Evolutionary conservation across 2,888 invertebrate genomes (phyloP).

Genomic region (Sycophila texana): DNA sequence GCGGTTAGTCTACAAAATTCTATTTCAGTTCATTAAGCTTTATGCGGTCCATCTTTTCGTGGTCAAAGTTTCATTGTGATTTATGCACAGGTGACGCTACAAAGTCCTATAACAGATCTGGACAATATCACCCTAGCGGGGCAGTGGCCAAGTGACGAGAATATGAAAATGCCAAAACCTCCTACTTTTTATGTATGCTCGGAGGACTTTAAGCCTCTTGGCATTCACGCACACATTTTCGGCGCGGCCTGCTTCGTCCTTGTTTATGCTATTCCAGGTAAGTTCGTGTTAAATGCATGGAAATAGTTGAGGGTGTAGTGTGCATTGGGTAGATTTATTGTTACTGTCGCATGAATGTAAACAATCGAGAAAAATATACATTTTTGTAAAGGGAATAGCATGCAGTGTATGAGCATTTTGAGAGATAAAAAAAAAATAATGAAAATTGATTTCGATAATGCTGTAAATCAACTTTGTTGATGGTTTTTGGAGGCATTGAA

Average conservation of each 20-base stretch:
- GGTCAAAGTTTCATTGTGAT: neutral
- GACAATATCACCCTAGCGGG: conserved; percentile 62
- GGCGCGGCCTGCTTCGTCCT: conserved; percentile 84
- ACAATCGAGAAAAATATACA: no score
- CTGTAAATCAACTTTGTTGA: no score
- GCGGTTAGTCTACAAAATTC: conserved; percentile 66
- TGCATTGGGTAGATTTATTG: neutral
- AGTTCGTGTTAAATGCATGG: conserved; percentile 61
- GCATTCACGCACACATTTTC: conserved; percentile 79
- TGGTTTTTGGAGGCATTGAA: no score
- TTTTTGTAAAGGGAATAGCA: no score
- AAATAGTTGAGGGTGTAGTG: neutral
- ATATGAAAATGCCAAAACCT: conserved; percentile 58
- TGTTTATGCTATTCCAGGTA: conserved; percentile 87
- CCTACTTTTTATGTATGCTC: conserved; percentile 79
- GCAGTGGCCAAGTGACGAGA: conserved; percentile 49
- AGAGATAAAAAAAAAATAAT: no score
- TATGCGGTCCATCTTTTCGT: neutral
- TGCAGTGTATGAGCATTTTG: no score
- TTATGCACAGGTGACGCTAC: conserved; percentile 62
- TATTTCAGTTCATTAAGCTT: neutral
- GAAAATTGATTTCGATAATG: no score
- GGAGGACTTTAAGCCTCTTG: conserved; percentile 80
- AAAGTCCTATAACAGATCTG: conserved; percentile 60
- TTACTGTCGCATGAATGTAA: neutral